These are phyloP conservation scores for Drosophila jambulina DNA, from an alignment of 1,140 invertebrate species.

Conservation along the genomic window DNA sequence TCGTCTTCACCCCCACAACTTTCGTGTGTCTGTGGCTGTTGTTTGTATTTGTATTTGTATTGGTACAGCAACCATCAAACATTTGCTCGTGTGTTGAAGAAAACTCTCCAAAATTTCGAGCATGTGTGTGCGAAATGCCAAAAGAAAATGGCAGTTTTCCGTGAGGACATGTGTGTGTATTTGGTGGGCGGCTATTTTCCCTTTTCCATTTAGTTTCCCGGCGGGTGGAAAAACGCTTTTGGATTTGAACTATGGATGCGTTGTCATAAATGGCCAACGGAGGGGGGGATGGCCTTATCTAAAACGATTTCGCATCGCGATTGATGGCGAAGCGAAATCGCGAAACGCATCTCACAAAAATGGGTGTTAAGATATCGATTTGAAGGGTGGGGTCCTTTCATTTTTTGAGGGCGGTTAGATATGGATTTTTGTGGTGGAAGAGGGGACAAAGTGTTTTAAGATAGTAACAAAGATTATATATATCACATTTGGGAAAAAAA, in stretches of 20 bases:
- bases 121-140: constrained; percentile 65
- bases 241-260: constrained; percentile 75
- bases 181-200: constrained; percentile 63
- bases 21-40: constrained; percentile 55
- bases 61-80: constrained; percentile 83
- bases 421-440: background rate
- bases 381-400: constrained; percentile 9
- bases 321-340: constrained; percentile 40
- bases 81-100: constrained; percentile 67
- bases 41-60: constrained; percentile 80
- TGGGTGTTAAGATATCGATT: constrained; percentile 37
- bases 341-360: constrained; percentile 24
- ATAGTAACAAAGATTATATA: background rate
- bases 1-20: constrained; percentile 66
- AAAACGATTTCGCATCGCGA: constrained; percentile 50
- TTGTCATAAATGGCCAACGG: constrained; percentile 49
- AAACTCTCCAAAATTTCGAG: constrained; percentile 57
- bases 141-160: constrained; percentile 73
- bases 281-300: constrained; percentile 31
- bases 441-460: too few relatives aligned
- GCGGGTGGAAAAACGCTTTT: constrained; percentile 68
- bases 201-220: constrained; percentile 65
- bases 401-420: constrained; percentile 7
- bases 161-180: constrained; percentile 24
- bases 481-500: rapidly evolving